Conservation (phyloP, 1,140 invertebrate genomes). For the Diuraphis noxia region DNA sequence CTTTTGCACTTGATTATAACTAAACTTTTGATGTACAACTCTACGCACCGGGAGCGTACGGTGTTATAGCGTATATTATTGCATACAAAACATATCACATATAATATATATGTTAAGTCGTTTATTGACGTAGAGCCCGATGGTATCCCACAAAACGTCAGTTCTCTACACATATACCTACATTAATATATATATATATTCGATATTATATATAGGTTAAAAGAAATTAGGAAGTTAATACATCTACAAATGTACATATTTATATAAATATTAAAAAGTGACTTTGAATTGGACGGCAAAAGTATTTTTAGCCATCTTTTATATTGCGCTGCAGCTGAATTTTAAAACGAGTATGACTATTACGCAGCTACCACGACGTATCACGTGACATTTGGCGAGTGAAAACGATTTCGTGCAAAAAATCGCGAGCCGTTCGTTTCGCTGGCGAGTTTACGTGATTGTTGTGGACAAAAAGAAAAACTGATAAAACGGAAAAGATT, state of each 20-base stretch:
- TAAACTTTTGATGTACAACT: constrained; percentile 12
- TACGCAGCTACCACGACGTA: not conserved
- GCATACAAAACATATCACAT: not conserved
- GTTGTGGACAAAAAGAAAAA: not conserved
- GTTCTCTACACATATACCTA: not conserved
- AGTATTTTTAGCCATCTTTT: not conserved
- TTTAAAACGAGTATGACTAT: not conserved
- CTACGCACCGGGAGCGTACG: not conserved
- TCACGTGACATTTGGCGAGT: not conserved
- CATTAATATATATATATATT: too few species aligned
- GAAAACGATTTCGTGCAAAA: not conserved
- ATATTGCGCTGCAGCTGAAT: not conserved
- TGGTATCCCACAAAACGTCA: not conserved
- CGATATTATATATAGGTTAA: not conserved
- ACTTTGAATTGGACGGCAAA: not conserved
- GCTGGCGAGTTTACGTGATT: not conserved
- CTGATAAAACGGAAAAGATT: not conserved
- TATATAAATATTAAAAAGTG: not conserved
- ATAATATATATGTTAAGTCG: not conserved
- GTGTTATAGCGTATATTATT: not conserved
- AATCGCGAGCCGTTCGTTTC: not conserved
- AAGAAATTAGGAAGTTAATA: constrained; percentile 17
- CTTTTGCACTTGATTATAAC: constrained; percentile 3
- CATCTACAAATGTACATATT: not conserved
- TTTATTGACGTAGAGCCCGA: not conserved